Percentiles rank a stretch among this genome's conserved stretches.
Evolutionary conservation across 2,113 vertebrate species (phyloP).

Genomic region (Climacteris rufus): DNA sequence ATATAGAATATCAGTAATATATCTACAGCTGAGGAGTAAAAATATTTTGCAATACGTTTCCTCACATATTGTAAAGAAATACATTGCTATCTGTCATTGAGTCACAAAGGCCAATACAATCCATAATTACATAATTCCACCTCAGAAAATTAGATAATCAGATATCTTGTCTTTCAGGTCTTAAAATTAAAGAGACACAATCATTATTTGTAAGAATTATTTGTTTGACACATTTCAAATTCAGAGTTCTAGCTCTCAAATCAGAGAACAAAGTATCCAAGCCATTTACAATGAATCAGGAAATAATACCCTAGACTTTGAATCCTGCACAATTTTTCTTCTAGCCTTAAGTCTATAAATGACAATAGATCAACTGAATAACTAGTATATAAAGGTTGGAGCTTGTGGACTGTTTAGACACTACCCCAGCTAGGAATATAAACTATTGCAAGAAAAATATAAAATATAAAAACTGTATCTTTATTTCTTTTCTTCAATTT

Average conservation of each 20-base stretch:
- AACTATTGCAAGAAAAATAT: background rate
- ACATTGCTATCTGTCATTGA: background rate
- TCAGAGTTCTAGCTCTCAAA: background rate
- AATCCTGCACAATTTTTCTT: background rate
- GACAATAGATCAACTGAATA: background rate
- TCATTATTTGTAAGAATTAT: background rate
- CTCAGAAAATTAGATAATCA: background rate
- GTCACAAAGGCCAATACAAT: background rate
- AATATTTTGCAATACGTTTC: background rate
- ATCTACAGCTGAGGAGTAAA: background rate
- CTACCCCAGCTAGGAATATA: fast-evolving
- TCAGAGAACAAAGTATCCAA: background rate
- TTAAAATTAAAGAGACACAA: background rate
- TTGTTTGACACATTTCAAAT: background rate
- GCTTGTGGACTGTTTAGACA: background rate
- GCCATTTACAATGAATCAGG: background rate
- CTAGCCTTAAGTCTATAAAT: background rate
- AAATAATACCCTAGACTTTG: background rate
- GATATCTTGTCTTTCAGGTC: background rate
- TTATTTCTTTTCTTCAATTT: background rate
- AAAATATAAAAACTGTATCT: background rate
- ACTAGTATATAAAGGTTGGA: background rate
- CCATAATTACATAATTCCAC: background rate
- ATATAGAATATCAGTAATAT: background rate
- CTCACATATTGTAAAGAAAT: background rate